Base-by-base conservation (phyloP, 1,140 invertebrate species). In the Nasonia longicornis region DNA sequence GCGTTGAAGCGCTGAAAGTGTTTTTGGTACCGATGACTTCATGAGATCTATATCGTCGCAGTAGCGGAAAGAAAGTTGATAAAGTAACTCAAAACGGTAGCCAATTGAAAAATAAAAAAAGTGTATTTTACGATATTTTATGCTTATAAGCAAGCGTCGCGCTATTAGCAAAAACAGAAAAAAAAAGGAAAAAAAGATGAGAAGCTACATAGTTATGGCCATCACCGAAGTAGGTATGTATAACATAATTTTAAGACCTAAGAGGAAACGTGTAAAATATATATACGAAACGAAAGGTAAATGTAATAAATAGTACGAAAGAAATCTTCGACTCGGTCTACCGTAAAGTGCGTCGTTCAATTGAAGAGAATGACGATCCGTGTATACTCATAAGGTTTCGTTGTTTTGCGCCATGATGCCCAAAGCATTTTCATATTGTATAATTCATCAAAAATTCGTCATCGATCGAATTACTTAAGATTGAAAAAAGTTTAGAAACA, bases 61-160 rank as follows among this genome's bases (percentile, higher is more conserved):
- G 22, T 22, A 16, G 16, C 12, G 26, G 26, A 42, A 80, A 63
- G 7, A 45, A 73, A 73, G 20, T 73, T 3, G 10, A 10, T 63
- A 11, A 66, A 66, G 26, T 66, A 76, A 38, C 38, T 74, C 80
- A 76, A 85, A 86, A 83, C 83, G 79, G 83, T 70, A 81, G 58
- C 42, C 66, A 76, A 76, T 76, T 81, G 76, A 86, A 84, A 83
- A 84, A 87, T 86, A 85, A 83, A 86, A 85, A 85, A 85, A 88
- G 84, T 88, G 87, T 89, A 89, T 89, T 89, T 89, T 89, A 89
- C 88, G 86, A 89, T 88, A 88, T 89, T 86, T 88, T 88, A 87
- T 82, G 83, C 84, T 84, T 87, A 26, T 26, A 87, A 86, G 52
- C 66, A 78, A 84, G 71, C 79, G 69, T 82, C 69, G 82, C 14